Evolutionary conservation across 2,113 vertebrate species (phyloP).

Genomic region (Todiramphus saurophagus): DNA sequence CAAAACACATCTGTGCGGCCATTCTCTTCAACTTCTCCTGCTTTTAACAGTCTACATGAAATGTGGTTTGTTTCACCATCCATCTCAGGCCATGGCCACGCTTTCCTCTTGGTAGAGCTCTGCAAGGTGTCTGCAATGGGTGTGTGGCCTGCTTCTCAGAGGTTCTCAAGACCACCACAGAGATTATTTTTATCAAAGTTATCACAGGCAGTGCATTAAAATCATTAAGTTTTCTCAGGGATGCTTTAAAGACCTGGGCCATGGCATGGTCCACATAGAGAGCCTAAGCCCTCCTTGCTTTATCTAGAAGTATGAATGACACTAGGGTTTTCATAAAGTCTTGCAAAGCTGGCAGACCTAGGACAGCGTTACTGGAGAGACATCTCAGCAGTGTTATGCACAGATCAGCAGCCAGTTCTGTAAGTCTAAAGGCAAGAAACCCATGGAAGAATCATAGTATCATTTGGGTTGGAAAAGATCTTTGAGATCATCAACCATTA

Average conservation of each 20-base stretch:
- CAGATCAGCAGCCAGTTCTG: neutral
- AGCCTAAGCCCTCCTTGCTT: neutral
- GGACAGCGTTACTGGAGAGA: neutral
- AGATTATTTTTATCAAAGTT: neutral
- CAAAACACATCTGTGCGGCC: neutral
- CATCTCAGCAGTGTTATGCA: accelerated
- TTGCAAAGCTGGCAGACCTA: neutral
- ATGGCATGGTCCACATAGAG: neutral
- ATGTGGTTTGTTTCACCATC: neutral
- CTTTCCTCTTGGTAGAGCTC: neutral
- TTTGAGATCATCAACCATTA: neutral
- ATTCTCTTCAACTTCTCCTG: neutral
- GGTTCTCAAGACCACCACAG: neutral
- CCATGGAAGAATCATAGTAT: neutral
- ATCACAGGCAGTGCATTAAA: neutral
- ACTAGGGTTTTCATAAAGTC: neutral
- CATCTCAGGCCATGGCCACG: accelerated
- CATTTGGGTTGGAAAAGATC: neutral
- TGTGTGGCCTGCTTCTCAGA: neutral
- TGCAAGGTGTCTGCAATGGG: neutral
- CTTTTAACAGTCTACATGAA: neutral
- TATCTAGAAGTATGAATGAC: neutral
- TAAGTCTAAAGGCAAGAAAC: neutral
- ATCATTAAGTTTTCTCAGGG: neutral
- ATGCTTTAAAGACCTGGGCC: accelerated